Conservation (phyloP, 2,888 invertebrate species). For the Scrobipalpa atriplicella region DNA sequence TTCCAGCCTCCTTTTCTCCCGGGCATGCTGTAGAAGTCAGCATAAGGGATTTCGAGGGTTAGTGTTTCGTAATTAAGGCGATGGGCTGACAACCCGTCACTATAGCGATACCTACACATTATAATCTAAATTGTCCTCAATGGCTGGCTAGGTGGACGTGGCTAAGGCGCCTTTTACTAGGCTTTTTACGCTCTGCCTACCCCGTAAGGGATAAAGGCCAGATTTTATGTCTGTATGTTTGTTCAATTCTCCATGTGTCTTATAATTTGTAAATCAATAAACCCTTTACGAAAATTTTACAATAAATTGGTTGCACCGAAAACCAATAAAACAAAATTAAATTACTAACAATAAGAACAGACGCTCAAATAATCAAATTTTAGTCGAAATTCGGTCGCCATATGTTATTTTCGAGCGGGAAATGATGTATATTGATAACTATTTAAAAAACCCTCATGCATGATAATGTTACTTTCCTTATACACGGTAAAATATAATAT, state of each 20-base stretch:
- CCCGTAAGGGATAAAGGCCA: no score
- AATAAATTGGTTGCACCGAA: neutral
- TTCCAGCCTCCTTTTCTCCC: no score
- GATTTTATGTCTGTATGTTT: neutral
- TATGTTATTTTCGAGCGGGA: constrained; percentile 37
- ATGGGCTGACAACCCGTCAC: no score
- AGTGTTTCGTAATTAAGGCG: no score
- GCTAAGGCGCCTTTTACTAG: no score
- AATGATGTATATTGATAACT: constrained; percentile 47
- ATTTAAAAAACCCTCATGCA: constrained; percentile 59
- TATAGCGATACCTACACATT: no score
- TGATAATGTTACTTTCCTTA: constrained; percentile 49
- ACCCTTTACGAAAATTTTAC: neutral
- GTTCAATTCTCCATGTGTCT: neutral
- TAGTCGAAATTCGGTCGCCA: constrained; percentile 45
- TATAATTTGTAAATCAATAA: neutral
- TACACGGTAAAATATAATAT: constrained; percentile 59
- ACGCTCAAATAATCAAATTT: constrained; percentile 39
- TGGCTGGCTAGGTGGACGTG: no score
- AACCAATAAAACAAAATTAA: constrained; percentile 20
- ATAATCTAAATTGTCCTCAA: no score
- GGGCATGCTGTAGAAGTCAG: no score
- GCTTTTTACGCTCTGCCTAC: no score
- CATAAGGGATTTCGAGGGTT: no score
- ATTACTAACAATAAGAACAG: constrained; percentile 22